Conservation (phyloP, 1,140 invertebrate species). For the Aphaenogaster ashmeadi region DNA sequence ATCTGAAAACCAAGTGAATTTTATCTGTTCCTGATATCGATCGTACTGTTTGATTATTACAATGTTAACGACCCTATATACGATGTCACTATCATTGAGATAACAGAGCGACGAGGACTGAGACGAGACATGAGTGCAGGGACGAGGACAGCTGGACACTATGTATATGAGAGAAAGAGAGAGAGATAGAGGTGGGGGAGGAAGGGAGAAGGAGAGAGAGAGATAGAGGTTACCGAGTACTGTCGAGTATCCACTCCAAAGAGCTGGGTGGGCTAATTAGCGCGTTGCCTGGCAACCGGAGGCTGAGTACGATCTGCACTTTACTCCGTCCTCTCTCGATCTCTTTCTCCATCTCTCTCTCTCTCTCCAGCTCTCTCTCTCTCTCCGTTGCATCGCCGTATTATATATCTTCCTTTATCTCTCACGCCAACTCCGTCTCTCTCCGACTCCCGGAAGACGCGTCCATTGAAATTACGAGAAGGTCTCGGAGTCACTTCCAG, state of each 20-base stretch:
- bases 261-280: constrained; percentile 87
- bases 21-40: not conserved
- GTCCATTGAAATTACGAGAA: constrained; percentile 70
- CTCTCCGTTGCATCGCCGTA: constrained; percentile 12
- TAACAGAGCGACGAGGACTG: constrained; percentile 14
- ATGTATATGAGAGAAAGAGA: constrained; percentile 27
- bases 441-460: constrained; percentile 48
- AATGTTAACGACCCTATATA: constrained; percentile 77
- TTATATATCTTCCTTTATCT: constrained; percentile 35
- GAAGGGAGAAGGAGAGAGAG: constrained; percentile 76
- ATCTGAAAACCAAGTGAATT: constrained; percentile 13
- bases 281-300: constrained; percentile 86
- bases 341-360: constrained; percentile 70
- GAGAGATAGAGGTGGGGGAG: constrained; percentile 65
- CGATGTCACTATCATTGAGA: constrained; percentile 78
- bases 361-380: constrained; percentile 10
- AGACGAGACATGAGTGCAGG: constrained; percentile 36
- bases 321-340: constrained; percentile 75
- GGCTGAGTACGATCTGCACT: constrained; percentile 85
- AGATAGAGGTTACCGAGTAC: constrained; percentile 84
- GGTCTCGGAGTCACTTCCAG: constrained; percentile 62
- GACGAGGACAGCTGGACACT: constrained; percentile 64
- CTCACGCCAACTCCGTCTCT: constrained; percentile 25
- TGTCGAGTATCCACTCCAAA: constrained; percentile 87
- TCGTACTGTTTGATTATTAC: not conserved